Conservation (phyloP, 2,797 vertebrate genomes). For the Silurus aristotelis region DNA sequence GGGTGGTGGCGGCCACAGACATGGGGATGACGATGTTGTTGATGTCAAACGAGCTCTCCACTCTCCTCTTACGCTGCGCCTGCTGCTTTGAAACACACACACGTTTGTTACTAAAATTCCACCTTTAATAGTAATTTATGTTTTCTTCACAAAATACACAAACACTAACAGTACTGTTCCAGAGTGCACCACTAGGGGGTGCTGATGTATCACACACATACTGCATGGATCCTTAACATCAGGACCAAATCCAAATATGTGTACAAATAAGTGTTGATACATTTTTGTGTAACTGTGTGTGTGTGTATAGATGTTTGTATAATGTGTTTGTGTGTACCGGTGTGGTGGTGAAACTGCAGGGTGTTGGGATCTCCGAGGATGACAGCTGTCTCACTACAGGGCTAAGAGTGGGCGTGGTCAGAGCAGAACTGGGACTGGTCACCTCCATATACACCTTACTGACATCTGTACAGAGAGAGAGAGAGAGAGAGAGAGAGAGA, state of each 20-base stretch:
- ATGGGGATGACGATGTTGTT: conserved; percentile 92
- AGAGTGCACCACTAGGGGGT: neutral
- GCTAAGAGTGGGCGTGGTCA: conserved; percentile 69
- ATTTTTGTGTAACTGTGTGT: conserved; percentile 50
- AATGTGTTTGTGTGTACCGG: conserved; percentile 61
- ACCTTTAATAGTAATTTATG: neutral
- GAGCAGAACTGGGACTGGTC: conserved; percentile 67
- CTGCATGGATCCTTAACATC: neutral
- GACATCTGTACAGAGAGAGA: conserved; percentile 41
- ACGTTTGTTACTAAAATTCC: neutral
- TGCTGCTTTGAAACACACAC: conserved; percentile 67
- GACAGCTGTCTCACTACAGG: conserved; percentile 79
- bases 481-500: neutral
- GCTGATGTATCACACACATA: neutral
- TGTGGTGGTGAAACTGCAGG: conserved; percentile 62
- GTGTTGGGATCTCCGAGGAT: conserved; percentile 72
- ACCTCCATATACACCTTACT: conserved; percentile 77
- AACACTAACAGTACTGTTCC: neutral
- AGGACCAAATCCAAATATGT: neutral
- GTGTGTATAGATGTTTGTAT: neutral
- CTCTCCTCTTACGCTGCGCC: conserved; percentile 75
- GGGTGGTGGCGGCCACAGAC: conserved; percentile 86
- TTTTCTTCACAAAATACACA: no score
- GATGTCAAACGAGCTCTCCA: conserved; percentile 86
- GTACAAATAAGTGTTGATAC: neutral